Conservation (phyloP, 2,888 invertebrate genomes). For the Apamea sordens region DNA sequence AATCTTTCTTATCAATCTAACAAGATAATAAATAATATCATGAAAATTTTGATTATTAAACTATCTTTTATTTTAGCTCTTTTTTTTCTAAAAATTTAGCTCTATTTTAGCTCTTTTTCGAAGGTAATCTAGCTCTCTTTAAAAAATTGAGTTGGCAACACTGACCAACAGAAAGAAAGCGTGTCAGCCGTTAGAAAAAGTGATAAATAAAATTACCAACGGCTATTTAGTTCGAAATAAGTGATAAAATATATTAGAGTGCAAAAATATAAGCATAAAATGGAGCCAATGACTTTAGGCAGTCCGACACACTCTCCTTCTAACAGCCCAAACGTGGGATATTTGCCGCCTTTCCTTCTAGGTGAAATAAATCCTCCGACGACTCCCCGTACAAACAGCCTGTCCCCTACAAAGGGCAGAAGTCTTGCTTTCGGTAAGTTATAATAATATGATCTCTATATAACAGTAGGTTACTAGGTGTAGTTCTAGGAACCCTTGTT, state of each 20-base stretch:
- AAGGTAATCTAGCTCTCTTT: too few species aligned
- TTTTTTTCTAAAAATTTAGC: too few species aligned
- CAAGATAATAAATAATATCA: too few species aligned
- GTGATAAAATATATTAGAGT: conserved; percentile 16
- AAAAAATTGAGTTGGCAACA: too few species aligned
- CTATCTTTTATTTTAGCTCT: too few species aligned
- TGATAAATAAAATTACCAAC: conserved; percentile 51
- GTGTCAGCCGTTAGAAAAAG: conserved; percentile 60
- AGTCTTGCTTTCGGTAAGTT: conserved; percentile 90
- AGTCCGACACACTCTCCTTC: conserved; percentile 94
- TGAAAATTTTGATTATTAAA: too few species aligned
- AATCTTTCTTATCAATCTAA: too few species aligned
- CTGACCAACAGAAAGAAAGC: conserved; percentile 39
- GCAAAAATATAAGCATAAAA: conserved; percentile 76
- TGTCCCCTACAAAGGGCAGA: conserved; percentile 91
- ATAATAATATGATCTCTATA: not conserved
- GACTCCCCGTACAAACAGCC: conserved; percentile 90
- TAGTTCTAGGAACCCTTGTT: not conserved
- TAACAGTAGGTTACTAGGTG: too few species aligned
- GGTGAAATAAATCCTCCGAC: conserved; percentile 92
- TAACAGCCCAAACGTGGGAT: conserved; percentile 92
- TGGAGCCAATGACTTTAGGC: conserved; percentile 96
- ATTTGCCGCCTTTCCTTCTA: conserved; percentile 94
- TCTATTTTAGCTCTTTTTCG: too few species aligned
- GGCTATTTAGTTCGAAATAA: conserved; percentile 33